Evolutionary conservation across 2,797 vertebrate genomes (phyloP).

Genomic region (Brachyalestes nurse): DNA sequence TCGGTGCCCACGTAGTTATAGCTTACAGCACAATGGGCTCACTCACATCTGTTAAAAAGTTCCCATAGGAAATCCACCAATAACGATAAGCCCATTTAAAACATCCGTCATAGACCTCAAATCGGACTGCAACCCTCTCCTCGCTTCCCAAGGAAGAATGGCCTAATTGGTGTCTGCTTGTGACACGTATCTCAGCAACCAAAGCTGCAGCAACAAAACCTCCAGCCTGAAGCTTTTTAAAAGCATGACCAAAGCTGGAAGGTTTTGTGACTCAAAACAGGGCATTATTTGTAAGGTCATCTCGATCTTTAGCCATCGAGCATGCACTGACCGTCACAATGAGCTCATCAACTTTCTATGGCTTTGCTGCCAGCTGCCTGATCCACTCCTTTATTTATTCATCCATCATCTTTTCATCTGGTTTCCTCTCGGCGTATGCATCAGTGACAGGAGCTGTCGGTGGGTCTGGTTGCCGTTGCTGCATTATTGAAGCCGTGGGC

Average conservation of each 20-base stretch:
- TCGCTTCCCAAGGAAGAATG: background rate
- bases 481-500: conserved; percentile 72
- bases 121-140: background rate
- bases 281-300: background rate
- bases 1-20: background rate
- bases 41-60: background rate
- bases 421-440: background rate
- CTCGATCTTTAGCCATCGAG: conserved; percentile 11
- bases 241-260: background rate
- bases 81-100: conserved; percentile 4
- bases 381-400: conserved; percentile 46
- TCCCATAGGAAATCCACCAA: background rate
- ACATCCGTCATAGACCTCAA: background rate
- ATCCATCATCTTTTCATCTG: conserved; percentile 36
- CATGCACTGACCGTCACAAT: conserved; percentile 20
- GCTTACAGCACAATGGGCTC: background rate
- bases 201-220: background rate
- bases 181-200: conserved; percentile 8
- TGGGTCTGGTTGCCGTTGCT: conserved; percentile 47
- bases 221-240: background rate
- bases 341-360: conserved; percentile 21
- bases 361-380: conserved; percentile 1
- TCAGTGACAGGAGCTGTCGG: conserved; percentile 38
- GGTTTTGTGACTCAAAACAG: background rate
- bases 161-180: background rate